Base-by-base conservation (phyloP, 1,140 invertebrate species). In the Ceratosolen fusciceps region DNA sequence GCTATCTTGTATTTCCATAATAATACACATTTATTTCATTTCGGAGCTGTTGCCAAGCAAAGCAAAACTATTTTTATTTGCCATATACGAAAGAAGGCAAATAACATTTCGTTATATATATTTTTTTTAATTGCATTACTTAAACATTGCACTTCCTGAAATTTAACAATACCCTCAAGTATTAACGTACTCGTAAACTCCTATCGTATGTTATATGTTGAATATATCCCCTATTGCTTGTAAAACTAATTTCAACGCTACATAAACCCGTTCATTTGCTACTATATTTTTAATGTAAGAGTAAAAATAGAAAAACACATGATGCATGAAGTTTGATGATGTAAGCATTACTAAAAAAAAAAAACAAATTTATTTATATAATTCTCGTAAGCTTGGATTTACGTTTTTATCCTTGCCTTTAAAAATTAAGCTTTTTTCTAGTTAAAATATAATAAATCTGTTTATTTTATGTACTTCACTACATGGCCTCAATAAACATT, bases 381-480 rank as follows among this genome's bases (percentile, higher is more conserved):
- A n/a, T n/a, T n/a, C n/a, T n/a, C n/a, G n/a, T n/a, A n/a, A n/a
- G n/a, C n/a, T n/a, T n/a, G n/a, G n/a, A n/a, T n/a, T n/a, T n/a
- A n/a, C n/a, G n/a, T n/a, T n/a, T 60, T 31, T 31, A 2, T 60
- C 26, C 56, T 1, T 2, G 10, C 24, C 26, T 60, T 60, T 29
- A 60, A 12, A 60, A 10, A 60, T 60, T 29, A 9, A 29, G 26
- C 31, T 60, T 31, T 29, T 60, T 60, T 60, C 14, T 31, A 60
- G 31, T 60, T 12, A 60, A 60, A 60, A 60, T 60, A 60, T 29
- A 60, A 56, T 56, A 56, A 56, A 12, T 60, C 2, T 54, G 56
- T 60, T 26, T 60, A 60, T 26, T 60, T 60, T 60, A n/a, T 60
- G 31, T 60, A 26, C 26, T 60, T 12, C 56, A 14, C 8, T 60